Conservation (phyloP, 1,140 invertebrate genomes). For the Leucophenga varia region DNA sequence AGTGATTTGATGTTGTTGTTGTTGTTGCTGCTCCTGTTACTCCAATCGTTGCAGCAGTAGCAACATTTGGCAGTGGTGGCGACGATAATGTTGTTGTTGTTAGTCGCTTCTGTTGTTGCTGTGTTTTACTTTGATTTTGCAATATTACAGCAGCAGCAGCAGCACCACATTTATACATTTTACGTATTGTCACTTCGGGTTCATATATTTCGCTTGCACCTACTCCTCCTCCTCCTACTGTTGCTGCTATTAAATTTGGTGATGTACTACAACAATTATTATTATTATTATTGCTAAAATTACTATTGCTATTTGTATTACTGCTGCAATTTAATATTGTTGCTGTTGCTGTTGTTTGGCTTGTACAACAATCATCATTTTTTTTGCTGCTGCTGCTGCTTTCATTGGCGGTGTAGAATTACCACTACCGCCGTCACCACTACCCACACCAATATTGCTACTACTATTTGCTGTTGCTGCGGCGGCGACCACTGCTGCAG, state of each 20-base stretch:
- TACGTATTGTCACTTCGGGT: conserved; percentile 47
- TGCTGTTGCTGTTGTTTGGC: conserved; percentile 6
- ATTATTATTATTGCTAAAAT: no score
- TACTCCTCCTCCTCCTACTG: conserved; percentile 7
- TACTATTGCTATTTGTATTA: no score
- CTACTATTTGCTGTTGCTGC: neutral
- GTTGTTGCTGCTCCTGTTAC: conserved; percentile 3
- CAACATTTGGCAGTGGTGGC: neutral
- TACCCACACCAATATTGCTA: neutral
- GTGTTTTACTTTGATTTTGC: conserved; percentile 2
- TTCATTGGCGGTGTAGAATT: neutral
- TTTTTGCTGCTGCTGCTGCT: neutral
- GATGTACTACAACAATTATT: no score
- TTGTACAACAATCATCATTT: no score
- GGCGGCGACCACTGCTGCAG: conserved; percentile 25
- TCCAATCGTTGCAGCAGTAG: neutral
- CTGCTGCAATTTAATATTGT: neutral
- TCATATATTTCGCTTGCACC: conserved; percentile 36
- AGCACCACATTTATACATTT: conserved; percentile 48
- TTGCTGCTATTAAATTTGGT: conserved; percentile 20
- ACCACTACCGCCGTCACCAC: no score
- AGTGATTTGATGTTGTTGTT: conserved; percentile 17
- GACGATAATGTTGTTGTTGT: conserved; percentile 9
- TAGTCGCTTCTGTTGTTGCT: conserved; percentile 15
- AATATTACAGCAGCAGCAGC: conserved; percentile 6